phyloP scores from a whole-genome alignment of 2,113 vertebrate genomes.

The Crotalus tigris region DNA sequence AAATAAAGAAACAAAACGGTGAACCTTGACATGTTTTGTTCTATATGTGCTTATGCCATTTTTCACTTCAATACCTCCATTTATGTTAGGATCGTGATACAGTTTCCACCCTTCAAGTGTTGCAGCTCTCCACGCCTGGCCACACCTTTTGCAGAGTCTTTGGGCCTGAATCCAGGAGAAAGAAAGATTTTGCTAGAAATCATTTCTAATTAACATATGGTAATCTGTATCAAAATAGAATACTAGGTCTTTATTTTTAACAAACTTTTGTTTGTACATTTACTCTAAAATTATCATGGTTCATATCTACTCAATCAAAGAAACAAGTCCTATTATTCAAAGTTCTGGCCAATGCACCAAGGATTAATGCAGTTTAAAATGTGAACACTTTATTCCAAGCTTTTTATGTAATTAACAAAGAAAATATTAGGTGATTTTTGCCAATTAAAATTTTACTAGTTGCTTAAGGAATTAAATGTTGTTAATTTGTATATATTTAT shows the following conservation, averaged over 20 bases:
- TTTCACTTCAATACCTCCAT: conserved; percentile 72
- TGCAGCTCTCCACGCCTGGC: conserved; percentile 97
- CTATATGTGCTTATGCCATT: not conserved
- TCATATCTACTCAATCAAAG: not conserved
- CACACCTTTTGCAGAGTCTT: conserved; percentile 91
- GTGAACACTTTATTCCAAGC: not conserved
- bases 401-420: not conserved
- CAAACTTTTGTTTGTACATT: not conserved
- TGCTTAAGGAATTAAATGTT: not conserved
- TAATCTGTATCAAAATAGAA: not conserved
- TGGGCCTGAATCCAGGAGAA: conserved; percentile 77
- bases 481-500: not conserved
- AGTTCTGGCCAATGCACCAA: not conserved
- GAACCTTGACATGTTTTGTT: not conserved
- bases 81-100: conserved; percentile 92
- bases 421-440: not conserved
- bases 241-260: not conserved
- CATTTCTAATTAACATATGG: not conserved
- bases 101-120: conserved; percentile 98
- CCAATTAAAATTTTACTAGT: not conserved
- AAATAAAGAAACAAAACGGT: not conserved
- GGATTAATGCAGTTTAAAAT: not conserved
- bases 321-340: not conserved
- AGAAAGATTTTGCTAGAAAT: not conserved
- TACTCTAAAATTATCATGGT: not conserved